Evolutionary conservation across 1,140 invertebrate genomes (phyloP).

Genomic region (Brachionus rubens): DNA sequence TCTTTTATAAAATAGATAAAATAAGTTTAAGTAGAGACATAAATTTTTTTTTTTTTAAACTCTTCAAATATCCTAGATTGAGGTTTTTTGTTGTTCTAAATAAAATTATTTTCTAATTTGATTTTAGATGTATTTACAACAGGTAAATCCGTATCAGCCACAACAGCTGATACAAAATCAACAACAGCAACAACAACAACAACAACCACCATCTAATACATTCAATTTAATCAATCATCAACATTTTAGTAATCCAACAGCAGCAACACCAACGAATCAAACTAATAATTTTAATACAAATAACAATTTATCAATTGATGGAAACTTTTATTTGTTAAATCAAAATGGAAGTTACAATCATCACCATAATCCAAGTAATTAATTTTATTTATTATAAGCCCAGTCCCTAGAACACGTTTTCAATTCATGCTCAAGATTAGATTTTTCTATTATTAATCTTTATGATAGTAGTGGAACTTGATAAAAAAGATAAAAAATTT

Average conservation of each 20-base stretch:
- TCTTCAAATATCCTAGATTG: too few relatives aligned
- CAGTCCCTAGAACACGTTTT: too few relatives aligned
- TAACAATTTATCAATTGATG: background rate
- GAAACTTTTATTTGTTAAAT: background rate
- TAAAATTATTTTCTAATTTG: background rate
- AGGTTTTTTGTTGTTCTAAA: background rate
- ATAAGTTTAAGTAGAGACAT: constrained; percentile 8
- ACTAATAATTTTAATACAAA: background rate
- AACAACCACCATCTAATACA: background rate
- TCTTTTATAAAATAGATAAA: background rate
- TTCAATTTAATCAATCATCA: background rate
- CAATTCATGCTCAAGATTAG: too few relatives aligned
- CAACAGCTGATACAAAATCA: background rate
- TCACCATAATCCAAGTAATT: background rate
- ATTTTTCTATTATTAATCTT: too few relatives aligned
- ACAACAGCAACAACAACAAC: background rate
- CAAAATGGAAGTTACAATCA: background rate
- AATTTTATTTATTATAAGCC: background rate
- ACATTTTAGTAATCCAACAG: too few relatives aligned
- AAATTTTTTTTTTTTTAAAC: constrained; percentile 4
- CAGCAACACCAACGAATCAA: background rate
- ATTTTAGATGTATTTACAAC: constrained; percentile 21
- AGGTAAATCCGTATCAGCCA: background rate
- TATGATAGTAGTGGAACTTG: too few relatives aligned
- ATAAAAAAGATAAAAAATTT: too few relatives aligned